phyloP scores from a whole-genome alignment of 2,888 invertebrate genomes.

The Papilio demoleus region DNA sequence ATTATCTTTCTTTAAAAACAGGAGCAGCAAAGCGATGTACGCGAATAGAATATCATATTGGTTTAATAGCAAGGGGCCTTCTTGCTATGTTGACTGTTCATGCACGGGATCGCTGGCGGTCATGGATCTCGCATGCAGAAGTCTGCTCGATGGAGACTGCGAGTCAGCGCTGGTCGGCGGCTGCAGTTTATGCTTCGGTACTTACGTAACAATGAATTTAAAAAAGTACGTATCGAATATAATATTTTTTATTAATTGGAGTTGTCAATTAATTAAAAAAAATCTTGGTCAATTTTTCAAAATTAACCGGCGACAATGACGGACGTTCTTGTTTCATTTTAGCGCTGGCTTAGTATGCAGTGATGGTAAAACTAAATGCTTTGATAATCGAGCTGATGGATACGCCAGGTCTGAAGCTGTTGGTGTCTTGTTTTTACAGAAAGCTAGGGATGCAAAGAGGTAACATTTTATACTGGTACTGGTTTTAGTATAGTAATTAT shows the following conservation, averaged over 20 bases:
- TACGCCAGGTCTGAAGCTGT: slow-evolving; percentile 90
- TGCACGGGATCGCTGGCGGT: slow-evolving; percentile 61
- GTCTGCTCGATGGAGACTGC: slow-evolving; percentile 61
- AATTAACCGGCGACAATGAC: no score
- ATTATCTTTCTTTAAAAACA: no score
- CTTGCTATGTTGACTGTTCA: slow-evolving; percentile 58
- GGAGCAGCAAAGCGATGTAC: slow-evolving; percentile 63
- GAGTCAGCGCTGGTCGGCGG: slow-evolving; percentile 85
- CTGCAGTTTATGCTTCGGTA: slow-evolving; percentile 81
- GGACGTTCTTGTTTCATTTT: not conserved
- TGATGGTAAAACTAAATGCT: slow-evolving; percentile 93
- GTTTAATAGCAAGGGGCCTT: slow-evolving; percentile 65
- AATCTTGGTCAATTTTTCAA: no score
- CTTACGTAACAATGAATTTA: slow-evolving; percentile 53
- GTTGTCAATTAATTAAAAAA: no score
- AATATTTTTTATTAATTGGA: no score
- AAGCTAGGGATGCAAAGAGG: slow-evolving; percentile 82
- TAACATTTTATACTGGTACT: slow-evolving; percentile 48
- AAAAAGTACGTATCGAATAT: slow-evolving; percentile 5
- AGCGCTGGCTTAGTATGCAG: slow-evolving; percentile 12
- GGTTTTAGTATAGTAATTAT: no score
- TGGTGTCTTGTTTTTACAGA: slow-evolving; percentile 87
- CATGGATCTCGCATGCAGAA: slow-evolving; percentile 59
- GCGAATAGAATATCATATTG: slow-evolving; percentile 70
- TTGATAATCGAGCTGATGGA: slow-evolving; percentile 91